A percentile compares a stretch with the other conserved stretches of the same genome.
phyloP scores from a whole-genome alignment of 2,888 invertebrate species.

The Pandemis cinnamomeana region DNA sequence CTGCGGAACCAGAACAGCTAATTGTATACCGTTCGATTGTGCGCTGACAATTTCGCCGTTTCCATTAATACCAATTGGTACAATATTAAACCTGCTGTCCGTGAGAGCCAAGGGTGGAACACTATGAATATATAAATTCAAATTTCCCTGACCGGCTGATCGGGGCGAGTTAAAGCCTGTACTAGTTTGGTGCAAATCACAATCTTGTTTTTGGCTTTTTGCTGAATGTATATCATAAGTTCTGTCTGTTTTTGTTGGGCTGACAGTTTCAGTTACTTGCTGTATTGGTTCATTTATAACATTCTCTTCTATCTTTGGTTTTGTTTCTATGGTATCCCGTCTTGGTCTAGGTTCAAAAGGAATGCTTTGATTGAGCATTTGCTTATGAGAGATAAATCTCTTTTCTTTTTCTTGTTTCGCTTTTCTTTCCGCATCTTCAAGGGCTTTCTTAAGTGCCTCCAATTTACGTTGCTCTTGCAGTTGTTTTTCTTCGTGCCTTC shows the following conservation, averaged over 20 bases:
- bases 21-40: slow-evolving; percentile 81
- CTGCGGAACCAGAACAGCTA: slow-evolving; percentile 86
- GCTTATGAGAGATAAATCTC: slow-evolving; percentile 69
- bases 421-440: slow-evolving; percentile 90
- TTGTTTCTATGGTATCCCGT: slow-evolving; percentile 46
- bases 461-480: slow-evolving; percentile 89
- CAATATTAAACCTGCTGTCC: slow-evolving; percentile 76
- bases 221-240: slow-evolving; percentile 77
- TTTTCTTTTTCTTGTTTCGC: slow-evolving; percentile 88
- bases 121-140: slow-evolving; percentile 77
- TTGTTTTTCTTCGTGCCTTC: slow-evolving; percentile 87
- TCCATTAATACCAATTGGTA: slow-evolving; percentile 74
- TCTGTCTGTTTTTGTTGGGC: slow-evolving; percentile 74
- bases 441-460: slow-evolving; percentile 89
- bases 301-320: slow-evolving; percentile 56
- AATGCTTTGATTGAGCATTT: slow-evolving; percentile 53
- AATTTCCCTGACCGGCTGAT: slow-evolving; percentile 70
- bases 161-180: slow-evolving; percentile 77
- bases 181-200: slow-evolving; percentile 66
- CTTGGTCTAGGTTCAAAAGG: slow-evolving; percentile 44
- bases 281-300: slow-evolving; percentile 51
- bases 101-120: slow-evolving; percentile 72
- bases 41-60: slow-evolving; percentile 72
- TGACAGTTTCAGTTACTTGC: slow-evolving; percentile 55
- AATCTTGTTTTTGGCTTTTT: slow-evolving; percentile 71